These are phyloP conservation scores for Arctopsyche grandis DNA, from an alignment of 1,140 invertebrate species.

Conservation along the genomic window DNA sequence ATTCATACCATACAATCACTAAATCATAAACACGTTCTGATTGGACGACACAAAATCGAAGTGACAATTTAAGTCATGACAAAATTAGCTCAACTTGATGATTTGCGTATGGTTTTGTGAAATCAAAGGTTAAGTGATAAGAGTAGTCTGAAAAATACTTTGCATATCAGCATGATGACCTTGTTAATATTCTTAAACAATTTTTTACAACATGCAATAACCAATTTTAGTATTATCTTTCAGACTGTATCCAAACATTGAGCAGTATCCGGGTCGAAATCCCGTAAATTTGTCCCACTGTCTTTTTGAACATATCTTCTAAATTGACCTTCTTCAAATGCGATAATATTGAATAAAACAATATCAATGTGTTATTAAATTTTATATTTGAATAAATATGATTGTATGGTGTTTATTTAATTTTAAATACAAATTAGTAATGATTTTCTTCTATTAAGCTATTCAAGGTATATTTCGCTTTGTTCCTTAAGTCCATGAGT, in stretches of 20 bases:
- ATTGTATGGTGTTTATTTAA: not conserved
- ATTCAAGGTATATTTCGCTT: conserved; percentile 4
- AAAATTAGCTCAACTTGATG: too few relatives aligned
- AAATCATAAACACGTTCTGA: too few relatives aligned
- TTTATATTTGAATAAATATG: not conserved
- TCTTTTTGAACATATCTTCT: not conserved
- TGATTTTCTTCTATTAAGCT: not conserved
- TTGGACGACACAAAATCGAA: too few relatives aligned
- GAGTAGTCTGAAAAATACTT: not conserved
- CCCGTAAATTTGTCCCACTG: not conserved
- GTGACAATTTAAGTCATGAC: too few relatives aligned
- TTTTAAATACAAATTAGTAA: not conserved
- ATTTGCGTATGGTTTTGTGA: not conserved
- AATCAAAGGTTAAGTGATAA: conserved; percentile 17
- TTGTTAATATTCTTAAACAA: too few relatives aligned
- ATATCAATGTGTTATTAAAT: not conserved
- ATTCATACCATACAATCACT: too few relatives aligned
- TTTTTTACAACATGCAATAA: not conserved
- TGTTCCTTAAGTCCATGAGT: conserved; percentile 32
- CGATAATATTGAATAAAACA: not conserved
- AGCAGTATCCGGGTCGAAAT: not conserved
- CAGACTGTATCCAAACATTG: not conserved
- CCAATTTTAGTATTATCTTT: not conserved
- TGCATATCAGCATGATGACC: conserved; percentile 2
- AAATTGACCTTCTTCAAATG: not conserved